Conservation (phyloP, 1,140 invertebrate species). For the Papilio helenus region DNA sequence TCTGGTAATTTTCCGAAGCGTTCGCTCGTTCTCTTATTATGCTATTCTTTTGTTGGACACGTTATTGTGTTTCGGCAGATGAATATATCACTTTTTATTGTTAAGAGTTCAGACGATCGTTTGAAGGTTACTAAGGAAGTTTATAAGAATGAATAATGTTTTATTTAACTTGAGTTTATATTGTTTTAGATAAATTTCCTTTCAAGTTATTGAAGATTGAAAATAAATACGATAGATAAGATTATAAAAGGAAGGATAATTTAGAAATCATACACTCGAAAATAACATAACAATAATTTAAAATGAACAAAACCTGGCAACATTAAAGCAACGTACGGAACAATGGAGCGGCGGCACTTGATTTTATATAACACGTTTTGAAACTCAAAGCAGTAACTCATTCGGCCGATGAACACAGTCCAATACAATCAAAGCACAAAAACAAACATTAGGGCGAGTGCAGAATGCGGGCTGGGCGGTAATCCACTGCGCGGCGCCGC, state of each 20-base stretch:
- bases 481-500: neutral
- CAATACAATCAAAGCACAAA: slow-evolving; percentile 39
- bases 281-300: neutral
- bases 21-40: slow-evolving; percentile 25
- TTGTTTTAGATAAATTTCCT: neutral
- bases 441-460: slow-evolving; percentile 44
- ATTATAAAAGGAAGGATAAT: neutral
- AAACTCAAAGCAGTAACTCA: slow-evolving; percentile 31
- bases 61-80: slow-evolving; percentile 23
- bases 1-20: slow-evolving; percentile 35
- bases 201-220: neutral
- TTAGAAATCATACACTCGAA: neutral
- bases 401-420: slow-evolving; percentile 36
- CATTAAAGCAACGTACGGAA: neutral
- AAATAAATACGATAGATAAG: neutral
- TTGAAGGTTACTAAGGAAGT: neutral
- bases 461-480: slow-evolving; percentile 39
- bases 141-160: neutral
- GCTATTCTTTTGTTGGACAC: slow-evolving; percentile 23
- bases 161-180: neutral
- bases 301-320: slow-evolving; percentile 12
- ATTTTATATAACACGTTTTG: slow-evolving; percentile 27
- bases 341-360: slow-evolving; percentile 5
- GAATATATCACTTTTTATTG: slow-evolving; percentile 31
- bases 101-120: neutral